Percentiles rank a stretch among this genome's conserved stretches.
Evolutionary conservation across 2,113 vertebrate species (phyloP).

Genomic region (Pelobates fuscus): DNA sequence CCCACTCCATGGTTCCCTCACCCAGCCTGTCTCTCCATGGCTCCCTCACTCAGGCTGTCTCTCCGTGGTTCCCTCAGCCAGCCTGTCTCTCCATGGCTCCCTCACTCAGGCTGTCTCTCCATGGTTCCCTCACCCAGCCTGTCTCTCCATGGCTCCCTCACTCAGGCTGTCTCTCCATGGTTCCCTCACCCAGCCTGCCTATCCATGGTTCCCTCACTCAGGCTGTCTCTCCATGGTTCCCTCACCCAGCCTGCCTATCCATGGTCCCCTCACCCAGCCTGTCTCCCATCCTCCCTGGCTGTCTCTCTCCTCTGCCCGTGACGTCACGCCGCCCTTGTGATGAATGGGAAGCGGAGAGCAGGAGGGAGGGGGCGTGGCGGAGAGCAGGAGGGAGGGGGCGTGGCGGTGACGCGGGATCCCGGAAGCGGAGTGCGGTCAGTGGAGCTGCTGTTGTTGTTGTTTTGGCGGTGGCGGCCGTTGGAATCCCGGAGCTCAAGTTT

Average conservation of each 20-base stretch:
- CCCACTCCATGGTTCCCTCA: too few species aligned
- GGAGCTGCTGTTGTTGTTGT: slow-evolving; percentile 22
- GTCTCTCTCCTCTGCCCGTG: not conserved
- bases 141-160: not conserved
- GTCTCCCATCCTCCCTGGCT: not conserved
- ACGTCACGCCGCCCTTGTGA: slow-evolving; percentile 16
- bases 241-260: not conserved
- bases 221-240: not conserved
- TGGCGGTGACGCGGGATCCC: not conserved
- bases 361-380: not conserved
- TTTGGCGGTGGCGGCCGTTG: not conserved
- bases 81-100: too few species aligned
- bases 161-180: not conserved
- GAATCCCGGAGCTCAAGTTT: not conserved
- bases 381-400: not conserved
- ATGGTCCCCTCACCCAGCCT: not conserved
- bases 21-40: rapidly evolving
- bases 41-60: rapidly evolving
- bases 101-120: not conserved
- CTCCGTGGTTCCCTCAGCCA: rapidly evolving
- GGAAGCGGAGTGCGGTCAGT: slow-evolving; percentile 32
- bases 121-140: slow-evolving; percentile 14
- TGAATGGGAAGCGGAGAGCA: slow-evolving; percentile 17
- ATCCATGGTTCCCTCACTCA: not conserved
- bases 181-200: too few species aligned